Evolutionary conservation across 2,888 invertebrate genomes (phyloP).

Genomic region (Gerosis bhagava): DNA sequence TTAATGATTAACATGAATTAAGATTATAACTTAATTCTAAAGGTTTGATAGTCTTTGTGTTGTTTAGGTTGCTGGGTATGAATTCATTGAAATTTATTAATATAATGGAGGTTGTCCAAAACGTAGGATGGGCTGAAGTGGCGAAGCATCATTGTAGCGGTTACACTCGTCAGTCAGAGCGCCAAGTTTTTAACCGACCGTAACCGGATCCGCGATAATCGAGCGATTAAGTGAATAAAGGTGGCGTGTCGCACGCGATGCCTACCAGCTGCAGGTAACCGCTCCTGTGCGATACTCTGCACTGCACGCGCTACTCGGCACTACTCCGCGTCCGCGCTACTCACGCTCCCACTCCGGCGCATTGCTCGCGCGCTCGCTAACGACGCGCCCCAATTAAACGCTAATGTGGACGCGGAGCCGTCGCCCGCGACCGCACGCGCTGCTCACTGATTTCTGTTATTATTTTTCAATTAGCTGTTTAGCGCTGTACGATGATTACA

Average conservation of each 20-base stretch:
- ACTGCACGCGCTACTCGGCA: too few relatives aligned
- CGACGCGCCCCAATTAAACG: conserved; percentile 31
- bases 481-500: conserved; percentile 22
- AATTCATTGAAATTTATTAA: too few relatives aligned
- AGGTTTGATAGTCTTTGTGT: too few relatives aligned
- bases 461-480: conserved; percentile 33
- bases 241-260: conserved; percentile 41
- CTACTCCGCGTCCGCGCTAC: too few relatives aligned
- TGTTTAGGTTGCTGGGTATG: too few relatives aligned
- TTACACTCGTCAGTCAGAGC: conserved; percentile 6
- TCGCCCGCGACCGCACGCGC: conserved; percentile 31
- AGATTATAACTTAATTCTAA: too few relatives aligned
- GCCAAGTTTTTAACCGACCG: conserved; percentile 12
- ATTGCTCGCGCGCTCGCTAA: conserved; percentile 19
- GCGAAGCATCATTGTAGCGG: conserved; percentile 4
- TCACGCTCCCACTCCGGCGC: conserved; percentile 14
- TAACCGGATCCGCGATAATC: conserved; percentile 32
- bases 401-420: conserved; percentile 34
- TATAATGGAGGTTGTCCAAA: too few relatives aligned
- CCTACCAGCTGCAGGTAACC: too few relatives aligned
- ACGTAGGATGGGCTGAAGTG: too few relatives aligned
- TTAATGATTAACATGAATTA: too few relatives aligned
- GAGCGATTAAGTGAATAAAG: conserved; percentile 36
- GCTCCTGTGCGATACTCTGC: too few relatives aligned
- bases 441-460: conserved; percentile 30